Base-by-base conservation (phyloP, 2,113 vertebrate species). In the Fregata magnificens region DNA sequence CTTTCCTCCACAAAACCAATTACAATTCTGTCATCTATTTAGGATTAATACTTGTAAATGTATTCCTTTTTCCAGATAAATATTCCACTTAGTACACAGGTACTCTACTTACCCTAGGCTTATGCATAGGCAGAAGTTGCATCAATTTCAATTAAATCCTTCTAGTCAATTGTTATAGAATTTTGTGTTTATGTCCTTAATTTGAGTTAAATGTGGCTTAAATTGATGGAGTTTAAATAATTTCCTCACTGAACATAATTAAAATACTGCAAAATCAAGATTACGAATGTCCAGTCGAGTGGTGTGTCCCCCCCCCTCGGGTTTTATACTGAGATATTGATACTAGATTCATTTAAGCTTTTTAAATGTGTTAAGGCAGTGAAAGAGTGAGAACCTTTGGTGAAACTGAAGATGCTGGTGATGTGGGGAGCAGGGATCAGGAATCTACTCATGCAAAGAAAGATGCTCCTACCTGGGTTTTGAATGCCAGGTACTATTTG, bases 1-100 rank as follows among this genome's bases (percentile, higher is more conserved):
- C 95, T 95, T 94, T 93, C 65, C 50, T 95, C 18, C 55, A 71
- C 55, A 92, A 88, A 96, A 42, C 85, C 82, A 86, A 88, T 96
- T 92, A 77, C 49, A 94, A 34, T 90, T 92, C 66, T 93, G 53
- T 86, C 71, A 92, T 83, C 49, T 93, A 32, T 90, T 90, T 93
- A 74, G 79, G 31, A 83, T 86, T 94, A 96, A 92, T 90, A 66
- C 29, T 73, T 26, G 32, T 92, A 38, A 94, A 67, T 88, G 19
- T 34, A 65, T 66, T 29, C 19, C 26, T 45, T 77, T 90, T 88
- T 50, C 42, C 32, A 90, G 71, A 78, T 76, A 85, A 93, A 79
- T 87, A 79, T 40, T 88, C 28, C 21, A 69, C 42, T 87, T 79
- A 40, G 16, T 69, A 76, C 44, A 55, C 56, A 91, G 78, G 66